Evolutionary conservation across 2,888 invertebrate genomes (phyloP), one percentile per base, ranked within the genome.

Genomic region (Thera britannica): DNA sequence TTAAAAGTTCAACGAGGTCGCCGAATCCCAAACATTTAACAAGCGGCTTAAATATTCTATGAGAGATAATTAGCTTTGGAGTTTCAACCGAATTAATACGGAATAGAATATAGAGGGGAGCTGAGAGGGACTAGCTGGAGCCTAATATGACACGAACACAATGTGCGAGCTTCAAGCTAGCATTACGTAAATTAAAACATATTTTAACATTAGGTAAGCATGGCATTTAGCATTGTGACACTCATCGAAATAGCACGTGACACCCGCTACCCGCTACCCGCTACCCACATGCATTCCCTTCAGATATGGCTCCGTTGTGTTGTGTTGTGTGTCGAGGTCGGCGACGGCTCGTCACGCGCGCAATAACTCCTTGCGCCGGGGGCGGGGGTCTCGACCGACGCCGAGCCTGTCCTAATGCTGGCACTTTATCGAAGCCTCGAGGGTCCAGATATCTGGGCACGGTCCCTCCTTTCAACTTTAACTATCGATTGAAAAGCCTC

Each of bases 1-100:
- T 9, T 60, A 57, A 65, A 65, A 65, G 65, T 57, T 61, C 44
- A 49, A 49, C 55, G 38, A 52, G 41, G 60, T 44, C 44, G 48
- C 56, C 49, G 35, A 60, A 66, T 61, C 46, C 11, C 57, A 44
- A 66, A 66, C 66, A 62, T 58, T 58, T 66, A 62, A 66, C 66
- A 58, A 61, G 57, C 61, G 36, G 35, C 61, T 62, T 66, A 8
- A 62, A 66, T 58, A 61, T 58, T 62, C 46, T 23, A 62, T 35
- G 66, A 23, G 23, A 66, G 61, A 46, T 66, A 62, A 66, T 58
- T 12, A 64, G 51, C 23, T 64, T 58, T 64, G 11, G 49, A 62
- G 62, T 62, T 62, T 62, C 8, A 62, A 12, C 36, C 35, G 62
- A 56, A 56, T 56, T 35, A 62, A 48, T 55, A 48, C 46, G 12